Evolutionary conservation across 2,888 invertebrate species (phyloP).

Genomic region (Cheilosia urbana): DNA sequence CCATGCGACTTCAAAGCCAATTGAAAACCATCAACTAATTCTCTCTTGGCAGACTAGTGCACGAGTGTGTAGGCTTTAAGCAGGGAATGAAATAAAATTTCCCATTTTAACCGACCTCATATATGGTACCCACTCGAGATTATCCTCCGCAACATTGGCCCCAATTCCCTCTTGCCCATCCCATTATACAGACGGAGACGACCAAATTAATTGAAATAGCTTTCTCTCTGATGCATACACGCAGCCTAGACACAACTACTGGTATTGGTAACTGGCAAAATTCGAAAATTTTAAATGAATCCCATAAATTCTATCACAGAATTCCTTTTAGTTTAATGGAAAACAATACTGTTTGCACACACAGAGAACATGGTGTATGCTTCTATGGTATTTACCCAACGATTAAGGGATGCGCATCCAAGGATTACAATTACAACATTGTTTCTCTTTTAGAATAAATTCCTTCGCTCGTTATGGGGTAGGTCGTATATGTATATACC

Average conservation of each 20-base stretch:
- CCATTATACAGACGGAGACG: neutral
- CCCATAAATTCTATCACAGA: conserved; percentile 59
- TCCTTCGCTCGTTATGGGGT: neutral
- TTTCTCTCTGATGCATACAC: neutral
- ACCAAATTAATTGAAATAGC: neutral
- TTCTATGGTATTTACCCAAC: conserved; percentile 15
- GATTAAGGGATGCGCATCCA: conserved; percentile 50
- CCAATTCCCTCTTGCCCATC: neutral
- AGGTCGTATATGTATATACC: neutral
- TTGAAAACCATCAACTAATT: too few relatives aligned
- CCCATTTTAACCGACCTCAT: too few relatives aligned
- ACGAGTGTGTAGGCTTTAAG: too few relatives aligned
- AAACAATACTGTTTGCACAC: conserved; percentile 44
- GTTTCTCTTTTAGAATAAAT: neutral
- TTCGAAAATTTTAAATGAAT: conserved; percentile 61
- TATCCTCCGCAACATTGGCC: too few relatives aligned
- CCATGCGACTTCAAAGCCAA: too few relatives aligned
- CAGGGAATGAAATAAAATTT: too few relatives aligned
- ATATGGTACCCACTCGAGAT: too few relatives aligned
- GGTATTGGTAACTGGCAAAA: conserved; percentile 1
- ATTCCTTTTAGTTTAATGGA: conserved; percentile 71
- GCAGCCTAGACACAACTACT: neutral
- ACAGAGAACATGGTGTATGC: neutral
- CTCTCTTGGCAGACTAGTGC: too few relatives aligned
- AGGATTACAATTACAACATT: conserved; percentile 33